A percentile compares a stretch with the other conserved stretches of the same genome.
Evolutionary conservation across 1,140 invertebrate species (phyloP).

Genomic region (Hypothenemus hampei): DNA sequence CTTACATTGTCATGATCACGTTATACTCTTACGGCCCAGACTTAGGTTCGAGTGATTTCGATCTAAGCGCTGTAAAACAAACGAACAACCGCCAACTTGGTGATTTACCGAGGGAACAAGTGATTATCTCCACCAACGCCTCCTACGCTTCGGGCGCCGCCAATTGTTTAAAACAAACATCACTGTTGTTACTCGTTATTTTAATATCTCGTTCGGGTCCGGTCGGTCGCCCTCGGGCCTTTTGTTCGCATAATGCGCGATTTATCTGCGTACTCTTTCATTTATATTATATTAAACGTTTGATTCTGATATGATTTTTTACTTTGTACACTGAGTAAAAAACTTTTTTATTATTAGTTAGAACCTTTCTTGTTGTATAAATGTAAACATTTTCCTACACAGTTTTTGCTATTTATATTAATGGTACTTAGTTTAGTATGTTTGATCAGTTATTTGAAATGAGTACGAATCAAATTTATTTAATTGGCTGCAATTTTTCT

Average conservation of each 20-base stretch:
- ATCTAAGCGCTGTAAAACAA: not conserved
- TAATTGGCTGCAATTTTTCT: not conserved
- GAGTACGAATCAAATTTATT: no score
- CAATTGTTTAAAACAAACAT: conserved; percentile 45
- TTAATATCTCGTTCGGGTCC: conserved; percentile 42
- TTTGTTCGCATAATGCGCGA: conserved; percentile 39
- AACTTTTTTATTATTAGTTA: not conserved
- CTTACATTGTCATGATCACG: no score
- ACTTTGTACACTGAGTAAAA: conserved; percentile 6
- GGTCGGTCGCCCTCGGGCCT: conserved; percentile 36
- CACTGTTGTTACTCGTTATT: conserved; percentile 46
- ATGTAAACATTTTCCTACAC: no score
- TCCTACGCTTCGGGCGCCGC: conserved; percentile 43
- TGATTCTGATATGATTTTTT: conserved; percentile 34
- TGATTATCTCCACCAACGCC: conserved; percentile 45
- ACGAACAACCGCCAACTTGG: conserved; percentile 16
- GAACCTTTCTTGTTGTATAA: not conserved
- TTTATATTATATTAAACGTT: conserved; percentile 41
- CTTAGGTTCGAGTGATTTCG: no score
- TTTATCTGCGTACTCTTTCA: conserved; percentile 40
- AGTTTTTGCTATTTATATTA: no score
- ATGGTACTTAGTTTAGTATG: no score
- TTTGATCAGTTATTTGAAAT: no score
- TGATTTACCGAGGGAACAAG: conserved; percentile 43
- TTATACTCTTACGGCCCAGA: no score